Base-by-base conservation (phyloP, 2,888 invertebrate genomes). In the Microctonus aethiopoides region DNA sequence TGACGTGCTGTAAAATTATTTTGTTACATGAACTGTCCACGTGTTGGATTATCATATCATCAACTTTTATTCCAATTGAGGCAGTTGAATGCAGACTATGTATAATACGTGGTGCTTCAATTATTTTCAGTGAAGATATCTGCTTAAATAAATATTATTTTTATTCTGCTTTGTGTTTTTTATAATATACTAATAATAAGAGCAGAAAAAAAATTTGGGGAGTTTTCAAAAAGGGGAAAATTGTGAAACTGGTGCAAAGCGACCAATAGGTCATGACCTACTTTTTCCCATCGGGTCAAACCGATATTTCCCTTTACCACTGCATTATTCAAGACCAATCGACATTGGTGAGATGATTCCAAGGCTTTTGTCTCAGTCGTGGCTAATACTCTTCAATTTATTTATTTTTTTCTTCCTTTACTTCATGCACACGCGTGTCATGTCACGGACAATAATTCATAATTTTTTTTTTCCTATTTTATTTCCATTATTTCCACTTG, bases 281-380 rank as follows among this genome's bases (percentile, higher is more conserved):
- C 67, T 75, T 76, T 72, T 73, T 68, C 54, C 61, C 52, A 56
- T 72, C 62, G 68, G 75, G 76, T 76, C 76, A 74, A 76, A 73
- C 76, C 74, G 67, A 75, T 76, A 74, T 72, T 72, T 70, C 60
- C 67, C 70, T 26, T 70, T 57, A 64, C 32, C 59, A 54, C 20
- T 46, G 46, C 68, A 68, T 68, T 67, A 74, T 75, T 72, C 75
- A 75, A 72, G 69, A 70, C 65, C 52, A 72, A 76, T 70, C 32
- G 65, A 61, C 60, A 66, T 65, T 41, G 52, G 56, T 56, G 62
- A 22, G 67, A 22, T 22, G 34, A 36, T 34, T 59, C 52, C 71
- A 67, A 69, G 69, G 71, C 72, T 6, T 2, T 56, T 24, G n/a
- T 13, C 13, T 32, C n/a, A n/a, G n/a, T n/a, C 0, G 22, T 39